Evolutionary conservation across 2,888 invertebrate species (phyloP).

Genomic region (Charanyca ferruginea): DNA sequence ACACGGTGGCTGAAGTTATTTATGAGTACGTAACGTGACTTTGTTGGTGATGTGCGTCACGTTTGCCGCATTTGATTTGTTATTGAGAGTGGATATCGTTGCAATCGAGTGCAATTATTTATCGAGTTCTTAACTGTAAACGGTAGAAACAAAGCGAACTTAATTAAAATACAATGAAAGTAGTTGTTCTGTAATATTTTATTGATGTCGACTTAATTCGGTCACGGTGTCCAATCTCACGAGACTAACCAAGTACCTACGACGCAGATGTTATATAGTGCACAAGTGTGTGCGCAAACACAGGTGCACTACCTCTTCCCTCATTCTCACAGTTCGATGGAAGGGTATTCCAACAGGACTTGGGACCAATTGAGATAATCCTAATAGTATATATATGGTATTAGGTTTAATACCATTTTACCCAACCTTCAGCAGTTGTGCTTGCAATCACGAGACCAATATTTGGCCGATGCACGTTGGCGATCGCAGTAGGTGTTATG

Average conservation of each 20-base stretch:
- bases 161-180: background rate
- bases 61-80: slow-evolving; percentile 14
- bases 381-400: too few relatives aligned
- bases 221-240: too few relatives aligned
- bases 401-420: too few relatives aligned
- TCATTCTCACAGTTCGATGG: background rate
- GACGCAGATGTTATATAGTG: background rate
- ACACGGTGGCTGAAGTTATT: slow-evolving; percentile 15
- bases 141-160: background rate
- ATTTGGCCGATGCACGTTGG: too few relatives aligned
- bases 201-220: too few relatives aligned
- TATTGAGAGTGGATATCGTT: background rate
- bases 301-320: background rate
- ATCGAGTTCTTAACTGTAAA: background rate
- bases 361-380: too few relatives aligned
- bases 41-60: slow-evolving; percentile 17
- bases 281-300: background rate
- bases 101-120: background rate
- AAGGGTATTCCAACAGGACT: background rate
- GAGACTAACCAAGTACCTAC: too few relatives aligned
- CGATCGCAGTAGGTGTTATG: too few relatives aligned
- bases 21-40: slow-evolving; percentile 26
- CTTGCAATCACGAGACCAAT: too few relatives aligned
- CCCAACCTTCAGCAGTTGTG: too few relatives aligned
- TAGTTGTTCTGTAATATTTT: too few relatives aligned